A percentile compares a stretch with the other conserved stretches of the same genome.
Conservation (phyloP, 2,888 invertebrate species). For the Drosophila atripex region DNA sequence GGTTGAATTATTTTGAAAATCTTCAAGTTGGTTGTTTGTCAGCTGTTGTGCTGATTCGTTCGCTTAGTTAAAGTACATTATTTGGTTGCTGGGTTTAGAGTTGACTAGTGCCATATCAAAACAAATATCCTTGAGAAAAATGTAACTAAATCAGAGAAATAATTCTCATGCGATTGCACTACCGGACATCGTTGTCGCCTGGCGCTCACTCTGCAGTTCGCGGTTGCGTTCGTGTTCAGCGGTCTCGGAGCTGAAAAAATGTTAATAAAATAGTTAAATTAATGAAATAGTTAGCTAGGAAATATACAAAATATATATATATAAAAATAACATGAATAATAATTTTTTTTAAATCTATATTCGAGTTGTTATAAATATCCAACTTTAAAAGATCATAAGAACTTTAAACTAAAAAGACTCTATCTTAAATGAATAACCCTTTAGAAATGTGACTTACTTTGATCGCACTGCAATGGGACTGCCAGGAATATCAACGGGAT, state of each 20-base stretch:
- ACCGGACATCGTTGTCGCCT: constrained; percentile 84
- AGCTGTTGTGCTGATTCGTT: constrained; percentile 25
- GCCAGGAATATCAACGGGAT: constrained; percentile 81
- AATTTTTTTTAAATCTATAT: too few species aligned
- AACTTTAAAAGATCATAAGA: too few species aligned
- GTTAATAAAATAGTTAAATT: neutral
- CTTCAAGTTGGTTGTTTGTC: constrained; percentile 10
- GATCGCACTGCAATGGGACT: constrained; percentile 84
- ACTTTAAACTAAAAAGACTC: too few species aligned
- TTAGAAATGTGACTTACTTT: constrained; percentile 73
- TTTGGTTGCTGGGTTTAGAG: constrained; percentile 32
- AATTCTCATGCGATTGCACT: constrained; percentile 85
- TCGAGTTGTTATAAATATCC: too few species aligned
- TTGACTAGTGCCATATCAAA: constrained; percentile 49
- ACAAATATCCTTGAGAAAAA: constrained; percentile 73
- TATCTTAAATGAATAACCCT: neutral
- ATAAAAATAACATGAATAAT: too few species aligned
- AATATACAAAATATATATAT: too few species aligned
- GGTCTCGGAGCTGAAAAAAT: constrained; percentile 81
- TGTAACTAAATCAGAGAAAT: constrained; percentile 85
- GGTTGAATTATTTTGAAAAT: constrained; percentile 24
- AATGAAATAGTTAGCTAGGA: too few species aligned
- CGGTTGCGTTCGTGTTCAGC: constrained; percentile 83
- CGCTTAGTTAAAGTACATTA: constrained; percentile 38
- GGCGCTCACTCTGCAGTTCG: constrained; percentile 83